Conservation (phyloP, 2,888 invertebrate species). For the Eumerus sabulonum region DNA sequence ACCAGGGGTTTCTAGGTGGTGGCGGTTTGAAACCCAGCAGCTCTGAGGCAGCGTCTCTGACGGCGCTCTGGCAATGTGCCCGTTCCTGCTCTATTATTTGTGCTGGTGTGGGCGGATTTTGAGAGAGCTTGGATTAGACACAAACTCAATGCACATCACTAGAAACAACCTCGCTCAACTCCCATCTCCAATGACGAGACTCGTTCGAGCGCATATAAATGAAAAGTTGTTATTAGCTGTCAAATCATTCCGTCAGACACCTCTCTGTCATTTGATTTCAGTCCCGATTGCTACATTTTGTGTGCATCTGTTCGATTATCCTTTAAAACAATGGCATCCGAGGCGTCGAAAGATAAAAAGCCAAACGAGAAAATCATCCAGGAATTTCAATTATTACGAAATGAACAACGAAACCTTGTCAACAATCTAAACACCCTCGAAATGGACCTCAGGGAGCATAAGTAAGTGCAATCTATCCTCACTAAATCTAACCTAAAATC, state of each 20-base stretch:
- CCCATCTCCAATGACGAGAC: not conserved
- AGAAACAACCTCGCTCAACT: too few relatives aligned
- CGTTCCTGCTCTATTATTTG: too few relatives aligned
- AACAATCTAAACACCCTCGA: constrained; percentile 95
- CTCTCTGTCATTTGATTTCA: not conserved
- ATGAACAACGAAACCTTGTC: constrained; percentile 92
- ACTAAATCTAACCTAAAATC: constrained; percentile 71
- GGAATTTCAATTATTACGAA: constrained; percentile 91
- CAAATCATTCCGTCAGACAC: not conserved
- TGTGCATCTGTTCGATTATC: constrained; percentile 63
- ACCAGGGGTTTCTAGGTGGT: too few relatives aligned
- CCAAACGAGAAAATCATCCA: constrained; percentile 89
- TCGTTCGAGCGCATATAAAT: not conserved
- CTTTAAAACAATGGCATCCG: constrained; percentile 75
- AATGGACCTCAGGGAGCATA: constrained; percentile 97
- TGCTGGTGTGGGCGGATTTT: too few relatives aligned
- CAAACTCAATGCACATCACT: not conserved
- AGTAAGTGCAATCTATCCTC: constrained; percentile 82
- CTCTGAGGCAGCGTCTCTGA: too few relatives aligned
- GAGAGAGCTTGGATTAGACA: too few relatives aligned
- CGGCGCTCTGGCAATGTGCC: too few relatives aligned
- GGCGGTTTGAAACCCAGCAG: too few relatives aligned
- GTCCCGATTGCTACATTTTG: constrained; percentile 46
- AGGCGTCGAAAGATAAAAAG: constrained; percentile 75
- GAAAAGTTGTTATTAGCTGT: not conserved